Conservation (phyloP, 2,797 vertebrate species). For the Microchirus variegatus region DNA sequence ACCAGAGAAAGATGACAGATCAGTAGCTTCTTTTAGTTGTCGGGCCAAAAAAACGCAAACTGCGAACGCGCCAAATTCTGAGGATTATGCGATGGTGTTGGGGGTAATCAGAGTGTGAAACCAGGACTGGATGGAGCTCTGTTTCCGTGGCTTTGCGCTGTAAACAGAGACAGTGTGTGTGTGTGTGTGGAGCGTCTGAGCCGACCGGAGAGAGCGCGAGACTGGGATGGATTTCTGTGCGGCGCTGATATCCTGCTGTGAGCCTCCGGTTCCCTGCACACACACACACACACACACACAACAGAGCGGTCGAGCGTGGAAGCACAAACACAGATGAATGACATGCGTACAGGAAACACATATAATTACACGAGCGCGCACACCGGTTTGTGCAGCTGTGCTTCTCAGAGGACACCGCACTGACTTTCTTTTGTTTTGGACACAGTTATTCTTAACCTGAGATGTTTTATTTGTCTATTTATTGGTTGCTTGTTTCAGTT, state of each 20-base stretch:
- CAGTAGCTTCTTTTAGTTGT: conserved; percentile 44
- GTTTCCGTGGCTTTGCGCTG: conserved; percentile 34
- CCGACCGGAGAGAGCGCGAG: conserved; percentile 51
- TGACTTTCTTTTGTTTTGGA: too few species aligned
- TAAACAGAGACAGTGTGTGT: conserved; percentile 9
- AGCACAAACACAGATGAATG: conserved; percentile 46
- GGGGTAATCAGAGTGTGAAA: conserved; percentile 22
- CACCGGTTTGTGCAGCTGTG: too few species aligned
- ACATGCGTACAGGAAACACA: conserved; percentile 20
- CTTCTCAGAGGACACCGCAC: not conserved
- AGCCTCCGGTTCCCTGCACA: conserved; percentile 40
- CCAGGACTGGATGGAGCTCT: conserved; percentile 28
- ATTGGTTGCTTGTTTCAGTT: too few species aligned
- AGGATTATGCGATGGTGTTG: too few species aligned
- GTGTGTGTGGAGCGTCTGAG: conserved; percentile 29
- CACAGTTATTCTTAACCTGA: too few species aligned
- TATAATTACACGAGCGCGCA: too few species aligned
- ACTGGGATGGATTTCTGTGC: conserved; percentile 65
- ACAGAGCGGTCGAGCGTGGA: conserved; percentile 37
- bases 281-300: conserved; percentile 23
- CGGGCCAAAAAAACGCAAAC: conserved; percentile 32
- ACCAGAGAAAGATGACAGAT: conserved; percentile 19
- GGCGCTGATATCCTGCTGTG: conserved; percentile 52
- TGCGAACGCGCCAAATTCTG: not conserved
- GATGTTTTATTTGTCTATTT: too few species aligned